These are phyloP conservation scores for Cataglyphis altisquamis DNA, from an alignment of 2,888 invertebrate species.

Conservation along the genomic window DNA sequence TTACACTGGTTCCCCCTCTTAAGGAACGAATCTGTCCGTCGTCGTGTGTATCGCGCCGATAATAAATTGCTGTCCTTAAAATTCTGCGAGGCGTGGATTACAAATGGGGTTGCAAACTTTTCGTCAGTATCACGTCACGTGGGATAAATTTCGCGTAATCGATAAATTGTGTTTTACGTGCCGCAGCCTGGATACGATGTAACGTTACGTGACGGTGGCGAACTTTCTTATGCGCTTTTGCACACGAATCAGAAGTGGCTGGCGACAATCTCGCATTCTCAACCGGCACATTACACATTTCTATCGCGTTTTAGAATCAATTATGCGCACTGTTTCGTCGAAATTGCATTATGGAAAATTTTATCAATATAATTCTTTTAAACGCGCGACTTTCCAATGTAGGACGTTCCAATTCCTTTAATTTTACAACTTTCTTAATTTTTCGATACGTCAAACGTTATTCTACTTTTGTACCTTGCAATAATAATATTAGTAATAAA, in stretches of 20 bases:
- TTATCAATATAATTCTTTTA: background rate
- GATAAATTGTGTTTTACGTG: slow-evolving; percentile 68
- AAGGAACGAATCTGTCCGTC: background rate
- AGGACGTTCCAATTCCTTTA: background rate
- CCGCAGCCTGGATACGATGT: slow-evolving; percentile 63
- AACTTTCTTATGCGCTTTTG: slow-evolving; percentile 57
- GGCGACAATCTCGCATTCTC: slow-evolving; percentile 7
- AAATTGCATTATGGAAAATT: background rate
- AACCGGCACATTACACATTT: background rate
- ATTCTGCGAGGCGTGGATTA: slow-evolving; percentile 23
- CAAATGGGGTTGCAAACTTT: slow-evolving; percentile 40
- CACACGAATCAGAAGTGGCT: slow-evolving; percentile 47
- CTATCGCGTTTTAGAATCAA: slow-evolving; percentile 10
- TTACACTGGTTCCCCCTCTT: background rate
- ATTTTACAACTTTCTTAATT: background rate
- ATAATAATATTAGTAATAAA: background rate
- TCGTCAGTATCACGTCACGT: slow-evolving; percentile 57
- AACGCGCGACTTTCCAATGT: background rate
- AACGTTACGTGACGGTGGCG: slow-evolving; percentile 61
- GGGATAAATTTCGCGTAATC: slow-evolving; percentile 68
- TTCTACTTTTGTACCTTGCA: background rate
- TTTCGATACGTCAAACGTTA: background rate
- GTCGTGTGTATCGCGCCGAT: background rate
- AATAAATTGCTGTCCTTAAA: slow-evolving; percentile 33
- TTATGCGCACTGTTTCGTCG: background rate